phyloP scores from a whole-genome alignment of 2,797 vertebrate species.

The Acrossocheilus wenchowensis region DNA sequence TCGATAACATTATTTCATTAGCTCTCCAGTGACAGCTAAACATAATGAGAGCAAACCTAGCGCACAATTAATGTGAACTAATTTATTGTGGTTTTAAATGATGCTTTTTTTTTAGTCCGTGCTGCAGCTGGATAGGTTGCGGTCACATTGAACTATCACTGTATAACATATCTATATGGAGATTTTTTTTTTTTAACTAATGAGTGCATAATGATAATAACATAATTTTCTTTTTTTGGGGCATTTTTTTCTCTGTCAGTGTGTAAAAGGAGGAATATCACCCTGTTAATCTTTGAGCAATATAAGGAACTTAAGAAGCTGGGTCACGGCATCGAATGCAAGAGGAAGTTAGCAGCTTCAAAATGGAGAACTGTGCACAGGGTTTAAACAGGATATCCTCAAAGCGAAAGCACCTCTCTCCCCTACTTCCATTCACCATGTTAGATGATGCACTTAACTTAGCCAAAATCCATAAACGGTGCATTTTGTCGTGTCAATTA shows the following conservation, averaged over 20 bases:
- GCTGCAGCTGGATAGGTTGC: not conserved
- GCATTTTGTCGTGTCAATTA: not conserved
- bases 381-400: constrained; percentile 59
- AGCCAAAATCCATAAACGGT: not conserved
- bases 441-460: not conserved
- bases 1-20: not conserved
- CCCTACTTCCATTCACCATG: not conserved
- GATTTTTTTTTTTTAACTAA: not conserved
- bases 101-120: not conserved
- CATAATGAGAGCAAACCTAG: not conserved
- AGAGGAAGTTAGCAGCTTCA: constrained; percentile 55
- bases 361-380: constrained; percentile 49
- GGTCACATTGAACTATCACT: not conserved
- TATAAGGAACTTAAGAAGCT: constrained; percentile 46
- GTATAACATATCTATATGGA: not conserved
- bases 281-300: not conserved
- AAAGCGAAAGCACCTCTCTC: constrained; percentile 17
- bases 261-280: not conserved
- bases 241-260: not conserved
- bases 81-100: not conserved
- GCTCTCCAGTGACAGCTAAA: not conserved
- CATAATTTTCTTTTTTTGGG: not conserved
- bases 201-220: not conserved
- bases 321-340: constrained; percentile 7
- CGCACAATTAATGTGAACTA: not conserved